Percentiles rank a stretch among this genome's conserved stretches.
phyloP scores from a whole-genome alignment of 1,140 invertebrate species.

The Neocloeon triangulifer region DNA sequence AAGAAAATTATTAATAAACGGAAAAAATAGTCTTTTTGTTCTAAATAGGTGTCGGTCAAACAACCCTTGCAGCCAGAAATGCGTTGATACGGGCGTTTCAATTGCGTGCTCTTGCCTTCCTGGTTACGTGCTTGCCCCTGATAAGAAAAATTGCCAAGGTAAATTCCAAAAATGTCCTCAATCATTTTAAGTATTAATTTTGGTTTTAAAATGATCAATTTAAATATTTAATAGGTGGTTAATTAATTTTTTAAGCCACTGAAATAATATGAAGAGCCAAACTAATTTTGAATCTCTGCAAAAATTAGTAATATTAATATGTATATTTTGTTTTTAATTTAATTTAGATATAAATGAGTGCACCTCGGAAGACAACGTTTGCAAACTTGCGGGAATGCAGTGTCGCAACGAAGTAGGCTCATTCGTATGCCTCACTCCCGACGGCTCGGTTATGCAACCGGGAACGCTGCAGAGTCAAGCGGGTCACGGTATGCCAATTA shows the following conservation, averaged over 20 bases:
- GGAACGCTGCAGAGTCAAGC: background rate
- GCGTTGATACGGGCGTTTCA: conserved; percentile 30
- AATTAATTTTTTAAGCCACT: too few species aligned
- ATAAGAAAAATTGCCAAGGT: conserved; percentile 23
- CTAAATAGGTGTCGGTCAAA: conserved; percentile 30
- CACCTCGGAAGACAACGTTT: background rate
- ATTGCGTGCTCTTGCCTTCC: conserved; percentile 33
- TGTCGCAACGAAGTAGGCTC: conserved; percentile 10
- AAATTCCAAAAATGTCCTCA: too few species aligned
- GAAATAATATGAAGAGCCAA: too few species aligned
- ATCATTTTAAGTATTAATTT: too few species aligned
- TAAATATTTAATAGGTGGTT: too few species aligned
- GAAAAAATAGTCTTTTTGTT: too few species aligned
- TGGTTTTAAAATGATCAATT: too few species aligned
- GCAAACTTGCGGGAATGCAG: too few species aligned
- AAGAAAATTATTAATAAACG: too few species aligned
- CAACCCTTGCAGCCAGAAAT: conserved; percentile 41
- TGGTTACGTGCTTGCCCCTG: conserved; percentile 23
- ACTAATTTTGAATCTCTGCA: too few species aligned
- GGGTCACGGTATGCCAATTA: background rate
- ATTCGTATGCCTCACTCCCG: conserved; percentile 8
- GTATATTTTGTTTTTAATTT: background rate
- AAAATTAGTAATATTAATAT: too few species aligned
- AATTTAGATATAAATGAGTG: conserved; percentile 1
- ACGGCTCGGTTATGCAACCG: conserved; percentile 9